Evolutionary conservation across 37 sponge, comb jelly and placozoan genomes (phyloP), one percentile per base, ranked within the genome.

Genomic region (Eunapius fragilis): DNA sequence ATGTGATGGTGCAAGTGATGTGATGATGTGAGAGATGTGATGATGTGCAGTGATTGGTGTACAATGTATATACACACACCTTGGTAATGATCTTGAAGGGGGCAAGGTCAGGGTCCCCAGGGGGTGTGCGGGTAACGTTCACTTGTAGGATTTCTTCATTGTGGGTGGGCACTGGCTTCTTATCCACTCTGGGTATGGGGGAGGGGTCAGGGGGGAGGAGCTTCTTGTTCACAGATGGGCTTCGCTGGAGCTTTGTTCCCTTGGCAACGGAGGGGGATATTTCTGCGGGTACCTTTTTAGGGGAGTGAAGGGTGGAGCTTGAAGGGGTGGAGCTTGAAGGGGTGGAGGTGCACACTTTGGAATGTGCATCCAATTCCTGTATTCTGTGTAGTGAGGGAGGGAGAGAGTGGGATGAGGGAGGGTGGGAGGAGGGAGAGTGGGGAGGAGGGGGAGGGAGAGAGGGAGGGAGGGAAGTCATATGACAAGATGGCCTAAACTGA

Each of bases 21-120:
- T 45, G 47, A 45, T 45, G 47, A 9, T 4, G 9, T 4, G 47
- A 11, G 9, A 45, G 4, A 9, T 4, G 47, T 45, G 9, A 9
- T 45, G 9, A 4, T 4, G 9, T 45, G 7, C 4, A 11, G 9
- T 45, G 9, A 9, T 4, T 4, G 7, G 9, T 9, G 7, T 11
- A 11, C 4, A 45, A 4, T 4, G 9, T 4, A 9, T 9, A 9
- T 4, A 45, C 47, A 45, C n/a, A n/a, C 9, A 92, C 93, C 85
- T 90, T 92, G 36, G 96, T 92, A 33, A 95, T 76, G 17, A 95
- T 77, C 41, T 95, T 95, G 71, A 95, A 95, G 1, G 96, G 96
- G 14, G 90, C 85, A 35, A 92, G 86, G 31, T 90, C 90, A 27
- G 94, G 83, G n/a, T n/a, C 17, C 90, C 86, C 58, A 0, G 80